A percentile compares a stretch with the other conserved stretches of the same genome.
phyloP scores from a whole-genome alignment of 2,797 vertebrate species.

The Poeciliopsis infans region DNA sequence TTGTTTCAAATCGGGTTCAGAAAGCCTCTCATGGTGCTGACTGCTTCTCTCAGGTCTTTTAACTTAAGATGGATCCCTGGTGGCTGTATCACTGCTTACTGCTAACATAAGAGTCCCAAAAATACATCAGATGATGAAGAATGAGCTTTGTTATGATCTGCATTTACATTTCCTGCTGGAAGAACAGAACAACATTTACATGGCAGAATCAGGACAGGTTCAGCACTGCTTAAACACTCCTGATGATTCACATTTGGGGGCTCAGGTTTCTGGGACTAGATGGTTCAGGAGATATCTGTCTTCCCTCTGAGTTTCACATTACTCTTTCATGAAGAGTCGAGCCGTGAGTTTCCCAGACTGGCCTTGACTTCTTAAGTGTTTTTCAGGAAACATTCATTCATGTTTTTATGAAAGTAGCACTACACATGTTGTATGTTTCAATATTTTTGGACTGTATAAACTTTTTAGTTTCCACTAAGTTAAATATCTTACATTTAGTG shows the following conservation, averaged over 20 bases:
- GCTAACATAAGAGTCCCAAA: conserved; percentile 18
- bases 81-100: conserved; percentile 1
- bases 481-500: not conserved
- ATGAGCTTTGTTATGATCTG: conserved; percentile 20
- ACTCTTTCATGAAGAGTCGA: conserved; percentile 23
- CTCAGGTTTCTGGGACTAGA: conserved; percentile 49
- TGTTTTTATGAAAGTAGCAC: not conserved
- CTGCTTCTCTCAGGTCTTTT: conserved; percentile 6
- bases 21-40: conserved; percentile 12
- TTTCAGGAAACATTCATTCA: not conserved
- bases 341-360: not conserved
- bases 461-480: not conserved
- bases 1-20: conserved; percentile 31
- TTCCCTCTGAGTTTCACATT: conserved; percentile 54
- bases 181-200: not conserved
- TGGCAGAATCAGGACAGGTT: not conserved
- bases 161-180: conserved; percentile 2
- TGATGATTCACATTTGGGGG: conserved; percentile 14
- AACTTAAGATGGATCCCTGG: conserved; percentile 28
- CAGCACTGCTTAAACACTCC: not conserved
- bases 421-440: not conserved
- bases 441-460: not conserved
- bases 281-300: conserved; percentile 41
- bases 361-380: not conserved
- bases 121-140: conserved; percentile 26